Evolutionary conservation across 2,888 invertebrate genomes (phyloP), one percentile per base, ranked within the genome.

Genomic region (Ormyrus labotus): DNA sequence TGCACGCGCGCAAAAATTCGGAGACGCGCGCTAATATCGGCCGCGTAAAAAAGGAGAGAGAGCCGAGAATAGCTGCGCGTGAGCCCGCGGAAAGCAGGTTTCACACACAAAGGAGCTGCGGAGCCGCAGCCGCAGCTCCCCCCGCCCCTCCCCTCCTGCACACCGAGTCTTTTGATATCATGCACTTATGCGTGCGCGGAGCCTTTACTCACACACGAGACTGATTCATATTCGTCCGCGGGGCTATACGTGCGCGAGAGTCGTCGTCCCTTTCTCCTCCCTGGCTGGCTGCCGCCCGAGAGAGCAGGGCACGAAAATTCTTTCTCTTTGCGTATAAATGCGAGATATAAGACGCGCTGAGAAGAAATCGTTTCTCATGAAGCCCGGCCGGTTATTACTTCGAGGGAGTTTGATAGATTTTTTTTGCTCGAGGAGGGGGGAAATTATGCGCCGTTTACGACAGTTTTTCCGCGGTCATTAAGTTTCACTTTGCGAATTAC

Each of bases 11-110:
- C 34, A 34, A 34, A 34, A 34, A 34, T 34, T 34, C 34, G 8
- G 47, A 69, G 47, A 47, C 7, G 19, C 47, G 63, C 48, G 63
- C 47, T 63, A 63, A 63, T 70, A 47, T 60, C 63, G n/a, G 51
- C 7, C n/a, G 48, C 51, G 47, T 61, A 48, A 19, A 53, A 3
- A 48, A 7, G 50, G 11, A 19, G 34, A 58, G 58, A 11, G 13
- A 58, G 48, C 51, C 34, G 50, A 73, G 7, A 61, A 53, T 51
- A 72, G 76, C 51, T 10, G 71, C 61, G 70, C 82, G 83, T 75
- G 34, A 34, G 82, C 78, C 78, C 72, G 82, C 61, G 77, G 53
- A 73, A 68, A 70, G 79, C 81, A 76, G 71, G 71, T 76, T 76
- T 71, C 58, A 69, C 51, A 11, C 58, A 76, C 61, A 76, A 80